Evolutionary conservation across 37 sponge, comb jelly and placozoan species (phyloP).

Genomic region (Chondrilla cf. caribensis): DNA sequence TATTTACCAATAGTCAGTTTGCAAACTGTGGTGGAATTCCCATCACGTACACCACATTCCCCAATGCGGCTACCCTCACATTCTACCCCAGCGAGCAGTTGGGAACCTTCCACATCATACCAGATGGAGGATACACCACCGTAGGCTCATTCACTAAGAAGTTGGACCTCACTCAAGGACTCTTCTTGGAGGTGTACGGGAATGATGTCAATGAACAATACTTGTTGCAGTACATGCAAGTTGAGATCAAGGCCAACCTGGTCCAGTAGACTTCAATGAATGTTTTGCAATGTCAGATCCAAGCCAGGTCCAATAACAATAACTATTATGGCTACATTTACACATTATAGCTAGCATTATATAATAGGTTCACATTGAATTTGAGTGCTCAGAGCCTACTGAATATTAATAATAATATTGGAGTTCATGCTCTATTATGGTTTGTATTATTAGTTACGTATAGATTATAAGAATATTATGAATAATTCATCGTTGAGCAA

Average conservation of each 20-base stretch:
- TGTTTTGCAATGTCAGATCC: too few relatives aligned
- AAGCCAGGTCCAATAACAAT: too few relatives aligned
- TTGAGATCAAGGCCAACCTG: constrained; percentile 4
- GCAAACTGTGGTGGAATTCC: not conserved
- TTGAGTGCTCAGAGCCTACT: too few relatives aligned
- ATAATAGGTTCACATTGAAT: too few relatives aligned
- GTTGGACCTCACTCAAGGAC: constrained; percentile 1
- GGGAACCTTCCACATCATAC: not conserved
- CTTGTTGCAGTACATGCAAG: not conserved
- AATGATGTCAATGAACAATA: not conserved
- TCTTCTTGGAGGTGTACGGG: constrained; percentile 10
- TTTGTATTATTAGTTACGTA: too few relatives aligned
- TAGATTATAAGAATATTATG: too few relatives aligned
- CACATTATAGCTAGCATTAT: too few relatives aligned
- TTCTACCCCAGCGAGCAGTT: not conserved
- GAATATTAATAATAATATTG: too few relatives aligned
- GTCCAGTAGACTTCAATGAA: too few relatives aligned
- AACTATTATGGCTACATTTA: not conserved
- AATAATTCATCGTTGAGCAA: too few relatives aligned
- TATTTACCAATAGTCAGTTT: not conserved
- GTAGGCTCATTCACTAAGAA: not conserved
- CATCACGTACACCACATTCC: not conserved
- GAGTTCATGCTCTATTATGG: too few relatives aligned
- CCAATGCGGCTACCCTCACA: not conserved
- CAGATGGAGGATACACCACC: not conserved